Base-by-base conservation (phyloP, 1,140 invertebrate genomes). In the Neodiprion fabricii region DNA sequence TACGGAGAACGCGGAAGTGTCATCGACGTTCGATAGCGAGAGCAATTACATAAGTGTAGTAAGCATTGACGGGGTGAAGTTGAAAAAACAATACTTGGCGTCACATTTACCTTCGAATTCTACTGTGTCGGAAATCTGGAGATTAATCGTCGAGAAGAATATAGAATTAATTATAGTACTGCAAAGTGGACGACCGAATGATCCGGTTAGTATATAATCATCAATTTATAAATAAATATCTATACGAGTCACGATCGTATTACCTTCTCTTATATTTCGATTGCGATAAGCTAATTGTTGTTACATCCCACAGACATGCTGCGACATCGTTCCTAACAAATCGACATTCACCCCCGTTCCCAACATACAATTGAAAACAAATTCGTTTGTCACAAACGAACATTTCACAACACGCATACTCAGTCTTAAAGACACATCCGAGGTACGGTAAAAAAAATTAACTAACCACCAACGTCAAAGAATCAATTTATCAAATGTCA, bases 51-150 rank as follows among this genome's bases (percentile, higher is more conserved):
- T 84, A 12, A 77, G 79, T 9, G 84, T 78, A 2, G 74, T 80
- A 70, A 79, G 76, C 10, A 79, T 84, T 1, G 79, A 81, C 11
- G 77, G 80, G 48, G 74, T 83, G 21, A 79, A 70, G 67, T 91
- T 93, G 67, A 92, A 93, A 76, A 93, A 93, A 79, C 91, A 92
- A 48, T 97, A 96, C 83, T 93, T 97, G 66, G 95, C 95, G 1
- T 95, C 96, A 0, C 96, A 97, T 87, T 94, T 96, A 1, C 97
- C 97, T 28, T 87, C 98, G 79, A 94, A 95, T 72, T 94, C 94
- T 81, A 98, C 97, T 71, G 93, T 95, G 84, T 91, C 91, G 65
- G 96, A 98, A 89, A 98, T 98, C 87, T 98, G 97, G 97, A 92
- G 94, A 82, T 97, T 98, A 96, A 84, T 95, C 21, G 91, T 91